These are phyloP conservation scores for Alethe diademata DNA, from an alignment of 2,113 vertebrate genomes.

Conservation along the genomic window DNA sequence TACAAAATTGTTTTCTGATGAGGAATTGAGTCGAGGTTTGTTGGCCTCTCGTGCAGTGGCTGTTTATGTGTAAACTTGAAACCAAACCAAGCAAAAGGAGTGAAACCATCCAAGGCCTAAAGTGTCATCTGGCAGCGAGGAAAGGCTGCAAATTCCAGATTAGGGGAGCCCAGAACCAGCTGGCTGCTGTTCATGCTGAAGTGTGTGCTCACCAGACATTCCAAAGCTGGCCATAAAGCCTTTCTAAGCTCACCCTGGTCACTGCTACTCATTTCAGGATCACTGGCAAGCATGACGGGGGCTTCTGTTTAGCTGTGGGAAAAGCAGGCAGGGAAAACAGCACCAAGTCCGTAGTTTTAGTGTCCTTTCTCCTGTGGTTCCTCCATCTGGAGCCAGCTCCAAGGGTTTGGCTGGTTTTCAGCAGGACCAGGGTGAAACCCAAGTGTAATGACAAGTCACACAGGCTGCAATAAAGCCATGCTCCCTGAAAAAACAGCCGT, in stretches of 20 bases:
- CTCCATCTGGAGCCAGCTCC: neutral
- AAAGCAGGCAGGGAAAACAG: neutral
- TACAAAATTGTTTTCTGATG: constrained; percentile 44
- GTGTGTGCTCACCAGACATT: neutral
- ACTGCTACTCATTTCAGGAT: neutral
- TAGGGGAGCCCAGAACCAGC: constrained; percentile 42
- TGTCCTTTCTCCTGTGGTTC: neutral
- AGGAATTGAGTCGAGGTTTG: constrained; percentile 24
- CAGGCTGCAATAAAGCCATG: neutral
- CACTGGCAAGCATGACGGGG: neutral
- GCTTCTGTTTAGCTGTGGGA: constrained; percentile 14
- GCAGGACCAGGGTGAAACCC: neutral
- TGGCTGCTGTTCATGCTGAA: neutral
- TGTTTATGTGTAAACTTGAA: constrained; percentile 57
- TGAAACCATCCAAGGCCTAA: neutral
- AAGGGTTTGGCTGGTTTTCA: constrained; percentile 4
- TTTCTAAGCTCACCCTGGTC: neutral
- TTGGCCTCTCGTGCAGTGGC: neutral
- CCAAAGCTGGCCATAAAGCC: constrained; percentile 29
- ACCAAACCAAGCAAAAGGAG: neutral
- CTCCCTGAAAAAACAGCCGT: neutral
- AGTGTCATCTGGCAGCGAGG: neutral
- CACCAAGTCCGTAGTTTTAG: neutral
- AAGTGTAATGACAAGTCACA: neutral
- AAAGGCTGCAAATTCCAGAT: constrained; percentile 1